Base-by-base conservation (phyloP, 2,888 invertebrate species). In the Pecten maximus region DNA sequence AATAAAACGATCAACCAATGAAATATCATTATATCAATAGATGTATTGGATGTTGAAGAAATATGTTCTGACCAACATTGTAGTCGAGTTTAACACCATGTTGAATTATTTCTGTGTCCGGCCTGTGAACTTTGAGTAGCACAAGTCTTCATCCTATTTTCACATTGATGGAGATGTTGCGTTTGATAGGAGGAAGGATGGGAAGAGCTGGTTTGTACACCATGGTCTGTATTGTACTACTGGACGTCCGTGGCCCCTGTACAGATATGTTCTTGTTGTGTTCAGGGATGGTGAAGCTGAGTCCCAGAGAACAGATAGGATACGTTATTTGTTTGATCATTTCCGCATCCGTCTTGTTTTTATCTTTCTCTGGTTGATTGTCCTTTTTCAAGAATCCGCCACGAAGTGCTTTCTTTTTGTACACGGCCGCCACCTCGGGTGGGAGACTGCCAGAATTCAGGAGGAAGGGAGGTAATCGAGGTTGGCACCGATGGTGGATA, bases 391-490 rank as follows among this genome's bases (percentile, higher is more conserved):
- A 16, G 74, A 74, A 74, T 28, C 74, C 28, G 1, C 74, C 74
- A 74, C 74, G 74, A 10, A 74, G 74, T 0, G 74, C 74, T 28
- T 74, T 74, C 74, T 15, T 74, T 74, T 74, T 74, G 74, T 74
- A 74, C 74, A 74, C 74, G 74, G 74, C 28, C 2, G 74, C 74
- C 28, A 74, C 35, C 35, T 74, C 74, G 3, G 74, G 74, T 74
- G 74, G 74, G 23, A 74, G 74, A 28, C 10, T 74, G 23, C 74
- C 74, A 28, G 74, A 74, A 23, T 74, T 74, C 0, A 74, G 35
- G 35, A 74, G 74, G 28, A 74, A 74, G 74, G 74, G 74, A 74
- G 74, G 74, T 74, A 74, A 74, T 15, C 74, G 74, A 35, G 74
- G 74, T 35, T 74, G 74, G 6, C 74, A 74, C 15, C 23, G 74